Percentiles rank a stretch among this genome's conserved stretches.
Conservation (phyloP, 2,113 vertebrate species). For the Nanorana parkeri region DNA sequence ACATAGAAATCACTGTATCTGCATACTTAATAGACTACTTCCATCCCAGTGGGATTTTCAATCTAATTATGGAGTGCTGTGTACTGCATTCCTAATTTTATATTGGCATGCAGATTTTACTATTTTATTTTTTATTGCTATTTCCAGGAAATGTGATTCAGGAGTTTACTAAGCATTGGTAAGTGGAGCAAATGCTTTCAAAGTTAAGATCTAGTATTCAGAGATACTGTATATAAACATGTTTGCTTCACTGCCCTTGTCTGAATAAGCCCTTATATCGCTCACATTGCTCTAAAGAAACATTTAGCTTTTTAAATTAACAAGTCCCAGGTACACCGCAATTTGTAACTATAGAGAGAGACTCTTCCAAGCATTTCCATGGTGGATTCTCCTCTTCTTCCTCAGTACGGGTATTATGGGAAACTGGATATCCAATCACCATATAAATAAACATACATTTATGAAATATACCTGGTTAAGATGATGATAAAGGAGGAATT, state of each 20-base stretch:
- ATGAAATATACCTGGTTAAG: too few relatives aligned
- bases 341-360: too few relatives aligned
- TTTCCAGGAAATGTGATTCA: constrained; percentile 43
- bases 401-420: too few relatives aligned
- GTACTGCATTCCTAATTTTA: constrained; percentile 48
- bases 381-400: too few relatives aligned
- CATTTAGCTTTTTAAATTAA: too few relatives aligned
- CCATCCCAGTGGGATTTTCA: constrained; percentile 42
- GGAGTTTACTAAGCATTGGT: background rate
- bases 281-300: too few relatives aligned
- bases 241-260: background rate
- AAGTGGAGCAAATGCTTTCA: background rate
- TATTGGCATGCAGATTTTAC: constrained; percentile 49
- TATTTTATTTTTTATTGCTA: constrained; percentile 56
- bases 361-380: too few relatives aligned
- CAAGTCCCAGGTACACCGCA: too few relatives aligned
- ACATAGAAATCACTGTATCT: constrained; percentile 58
- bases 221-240: background rate
- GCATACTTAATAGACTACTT: constrained; percentile 52
- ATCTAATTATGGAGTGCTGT: constrained; percentile 52
- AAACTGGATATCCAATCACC: too few relatives aligned
- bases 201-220: background rate
- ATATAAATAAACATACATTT: too few relatives aligned
- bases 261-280: too few relatives aligned
- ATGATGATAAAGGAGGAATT: too few relatives aligned